Conservation (phyloP, 2,888 invertebrate species). For the Phytoseiulus persimilis region DNA sequence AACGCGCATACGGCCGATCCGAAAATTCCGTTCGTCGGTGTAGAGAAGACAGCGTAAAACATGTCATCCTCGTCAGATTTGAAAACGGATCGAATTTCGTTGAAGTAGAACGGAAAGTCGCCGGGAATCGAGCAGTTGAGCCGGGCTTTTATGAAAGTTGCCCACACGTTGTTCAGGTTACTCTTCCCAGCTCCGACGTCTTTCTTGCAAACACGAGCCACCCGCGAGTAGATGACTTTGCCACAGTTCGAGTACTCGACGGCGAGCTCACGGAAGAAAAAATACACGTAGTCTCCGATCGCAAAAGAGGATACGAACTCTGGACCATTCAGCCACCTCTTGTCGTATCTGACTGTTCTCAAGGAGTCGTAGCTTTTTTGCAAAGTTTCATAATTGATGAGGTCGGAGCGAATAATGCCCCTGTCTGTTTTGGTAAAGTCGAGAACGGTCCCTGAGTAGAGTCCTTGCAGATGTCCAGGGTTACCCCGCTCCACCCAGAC, state of each 20-base stretch:
- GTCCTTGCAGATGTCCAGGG: no score
- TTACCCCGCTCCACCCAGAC: no score
- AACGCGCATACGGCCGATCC: conserved; percentile 96
- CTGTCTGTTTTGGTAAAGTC: no score
- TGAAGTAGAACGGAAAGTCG: conserved; percentile 91
- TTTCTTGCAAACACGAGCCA: conserved; percentile 83
- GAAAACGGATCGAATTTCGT: conserved; percentile 80
- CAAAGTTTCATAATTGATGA: no score
- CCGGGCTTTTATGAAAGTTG: conserved; percentile 56
- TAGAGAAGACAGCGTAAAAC: conserved; percentile 87
- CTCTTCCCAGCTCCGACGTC: conserved; percentile 79
- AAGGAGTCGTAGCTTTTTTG: no score
- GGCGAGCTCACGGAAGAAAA: conserved; percentile 84
- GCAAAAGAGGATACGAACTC: conserved; percentile 83
- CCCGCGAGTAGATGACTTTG: conserved; percentile 78
- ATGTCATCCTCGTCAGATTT: conserved; percentile 70
- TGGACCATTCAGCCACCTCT: conserved; percentile 60
- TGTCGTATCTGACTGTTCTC: no score
- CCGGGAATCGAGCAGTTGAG: conserved; percentile 92
- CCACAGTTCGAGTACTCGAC: conserved; percentile 89
- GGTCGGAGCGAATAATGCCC: no score
- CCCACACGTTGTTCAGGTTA: conserved; percentile 57
- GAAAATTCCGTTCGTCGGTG: conserved; percentile 82
- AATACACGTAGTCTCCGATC: conserved; percentile 74
- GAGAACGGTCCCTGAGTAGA: no score